Base-by-base conservation (phyloP, 2,113 vertebrate genomes). In the Spilogale gracilis region DNA sequence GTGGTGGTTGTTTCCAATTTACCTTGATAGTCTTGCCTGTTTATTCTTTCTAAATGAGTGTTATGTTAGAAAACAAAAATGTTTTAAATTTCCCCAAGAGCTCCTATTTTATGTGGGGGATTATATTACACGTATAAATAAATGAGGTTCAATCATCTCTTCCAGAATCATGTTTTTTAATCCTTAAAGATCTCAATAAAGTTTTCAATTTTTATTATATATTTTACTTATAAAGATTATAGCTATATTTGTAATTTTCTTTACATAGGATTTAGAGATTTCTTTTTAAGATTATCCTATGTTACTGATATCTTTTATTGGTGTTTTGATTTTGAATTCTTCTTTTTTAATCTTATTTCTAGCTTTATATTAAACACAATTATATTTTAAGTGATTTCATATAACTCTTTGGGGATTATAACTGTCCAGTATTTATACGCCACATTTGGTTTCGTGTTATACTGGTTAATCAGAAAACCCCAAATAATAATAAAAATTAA, bases 31-130 rank as follows among this genome's bases (percentile, higher is more conserved):
- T n/a, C 8, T 94, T 83, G 13, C 8, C 45, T 71, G 0, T 67
- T 96, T 92, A 89, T 89, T 91, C 32, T 95, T 95, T 80, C 63
- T 54, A 93, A 91, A 56, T 71, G 52, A 96, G 84, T 63, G 38
- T 52, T 85, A 76, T 63, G 9, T n/a, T 79, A 78, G n/a, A 58
- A 88, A 45, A 88, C 38, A 43, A 54, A 73, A 69, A 38, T 32
- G 12, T 54, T 79, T 92, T 80, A 45, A 38, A 6, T 79, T 95
- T 65, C 38, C 25, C 67, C 65, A 21, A 4, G 73, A 91, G 25
- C 5, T 92, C 69, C 21, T 86, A 74, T 91, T 94, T 96, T 80
- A 67, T 73, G 12, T 95, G 25, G 20, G 2, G 2, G 71, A 90
- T 81, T 92, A 23, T 43, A 69, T 85, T 65, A 79, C 23, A 92